Base-by-base conservation (phyloP, 2,797 vertebrate genomes). In the Lateolabrax maculatus region DNA sequence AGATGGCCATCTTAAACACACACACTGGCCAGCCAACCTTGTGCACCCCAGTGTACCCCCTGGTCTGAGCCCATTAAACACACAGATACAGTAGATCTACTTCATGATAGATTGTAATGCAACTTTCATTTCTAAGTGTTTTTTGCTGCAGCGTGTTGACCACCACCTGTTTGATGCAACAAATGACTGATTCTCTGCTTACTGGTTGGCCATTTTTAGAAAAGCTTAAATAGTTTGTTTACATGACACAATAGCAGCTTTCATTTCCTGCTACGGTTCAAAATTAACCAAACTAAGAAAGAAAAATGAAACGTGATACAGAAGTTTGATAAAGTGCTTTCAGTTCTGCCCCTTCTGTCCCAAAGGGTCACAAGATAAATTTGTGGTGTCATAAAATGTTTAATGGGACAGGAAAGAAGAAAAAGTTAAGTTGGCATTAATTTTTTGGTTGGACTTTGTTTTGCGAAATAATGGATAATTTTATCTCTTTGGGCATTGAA, bases 1-100 rank as follows among this genome's bases (percentile, higher is more conserved):
- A 91, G 87, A 92, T 90, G 86, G 82, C 36, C 80, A 58, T 84
- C 80, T 77, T 75, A 84, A 84, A 85, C 56, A 83, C 23, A 77
- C 74, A 64, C 56, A 89, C 46, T 39, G 62, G 55, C 43, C 75
- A 69, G 51, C 56, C 46, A 34, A 6, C 60, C 6, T 52, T 18
- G n/a, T 52, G 64, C 29, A 27, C 11, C 49, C 39, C 64, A 64
- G 34, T 8, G 27, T 60, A 25, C 60, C 3, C 49, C 62, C 60
- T 68, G 64, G 53, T 70, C 58, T 77, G 34, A 48, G 19, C 55
- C 64, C 39, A 31, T 25, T 4, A 1, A 0, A 43, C n/a, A 65
- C 10, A 72, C 52, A 43, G 6, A 31, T 36, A 56, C 39, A 51
- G 63, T 48, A 21, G 6, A 27, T 68, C 2, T 34, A 21, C 8